Base-by-base conservation (phyloP, 2,888 invertebrate species). In the Ormyrus rosae region DNA sequence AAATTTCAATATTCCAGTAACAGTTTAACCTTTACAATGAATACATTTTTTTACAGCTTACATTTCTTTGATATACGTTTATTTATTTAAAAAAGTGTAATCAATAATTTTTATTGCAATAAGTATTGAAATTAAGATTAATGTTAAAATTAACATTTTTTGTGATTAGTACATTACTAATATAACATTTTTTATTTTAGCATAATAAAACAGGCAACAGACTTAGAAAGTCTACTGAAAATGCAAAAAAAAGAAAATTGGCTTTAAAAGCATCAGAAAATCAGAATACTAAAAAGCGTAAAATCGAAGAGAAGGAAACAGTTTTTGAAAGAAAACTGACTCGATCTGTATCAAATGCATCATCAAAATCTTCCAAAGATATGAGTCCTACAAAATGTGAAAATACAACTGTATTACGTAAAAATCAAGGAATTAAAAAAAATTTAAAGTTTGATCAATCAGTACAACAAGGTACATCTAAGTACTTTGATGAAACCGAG, bases 181-280 rank as follows among this genome's bases (percentile, higher is more conserved):
- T 56, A 53, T 11, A 70, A 58, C 9, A 19, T 72, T 55, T 63
- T 60, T 46, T 13, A 64, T 55, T 64, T 73, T 48, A 63, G 72
- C 2, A 45, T 8, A 9, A 0, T 51, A 61, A 58, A 13, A 50
- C 55, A n/a, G 8, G 5, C 19, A 5, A 8, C 11, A 46, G 1
- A 46, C 34, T 63, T 60, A 9, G 9, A 1, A 34, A 53, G 34
- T 34, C 34, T 34, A 50, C 6, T 11, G 9, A 53, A 72, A 45
- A 48, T 13, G 6, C 46, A 13, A 50, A 51, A 58, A 77, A 77
- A 13, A 70, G 70, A 64, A 77, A 70, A 64, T 48, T 50, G 34
- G 46, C 71, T 10, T 10, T 13, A 11, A 50, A 46, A 11, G 64
- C 50, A 13, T 67, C 11, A 65, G 58, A 19, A 48, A 11, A 71